Percentiles rank a stretch among this genome's conserved stretches.
Evolutionary conservation across 2,888 invertebrate genomes (phyloP).

Genomic region (Alviniconcha strummeri): DNA sequence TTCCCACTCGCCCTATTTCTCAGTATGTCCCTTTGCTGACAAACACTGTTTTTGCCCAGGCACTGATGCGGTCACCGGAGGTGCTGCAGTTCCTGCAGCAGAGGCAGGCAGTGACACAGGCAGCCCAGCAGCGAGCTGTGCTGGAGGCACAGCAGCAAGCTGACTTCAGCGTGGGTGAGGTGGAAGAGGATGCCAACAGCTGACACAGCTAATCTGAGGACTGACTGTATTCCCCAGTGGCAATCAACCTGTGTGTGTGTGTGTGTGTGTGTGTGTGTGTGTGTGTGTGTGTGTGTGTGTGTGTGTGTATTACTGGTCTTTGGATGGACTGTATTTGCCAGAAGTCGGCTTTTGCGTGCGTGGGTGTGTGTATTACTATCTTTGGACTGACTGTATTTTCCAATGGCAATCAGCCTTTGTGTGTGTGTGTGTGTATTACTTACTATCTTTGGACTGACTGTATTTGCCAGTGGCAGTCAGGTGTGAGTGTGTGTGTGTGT

Average conservation of each 20-base stretch:
- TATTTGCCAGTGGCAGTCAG: too few species aligned
- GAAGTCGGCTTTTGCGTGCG: not conserved
- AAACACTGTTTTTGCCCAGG: constrained; percentile 44
- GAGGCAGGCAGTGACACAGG: constrained; percentile 48
- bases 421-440: not conserved
- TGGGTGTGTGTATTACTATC: not conserved
- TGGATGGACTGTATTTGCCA: too few species aligned
- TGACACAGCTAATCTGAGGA: not conserved
- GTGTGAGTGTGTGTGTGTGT: not conserved
- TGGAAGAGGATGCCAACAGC: constrained; percentile 29
- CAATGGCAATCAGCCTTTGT: not conserved
- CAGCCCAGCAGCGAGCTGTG: not conserved
- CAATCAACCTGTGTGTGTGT: not conserved
- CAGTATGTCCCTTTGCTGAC: too few species aligned
- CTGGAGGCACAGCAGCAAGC: not conserved
- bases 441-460: not conserved
- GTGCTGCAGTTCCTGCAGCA: constrained; percentile 58
- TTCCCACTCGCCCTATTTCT: too few species aligned
- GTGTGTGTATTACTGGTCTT: not conserved
- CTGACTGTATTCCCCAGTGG: too few species aligned
- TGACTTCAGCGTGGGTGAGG: constrained; percentile 15
- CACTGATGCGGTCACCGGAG: constrained; percentile 61
- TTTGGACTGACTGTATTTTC: too few species aligned
- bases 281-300: not conserved
- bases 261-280: not conserved